Evolutionary conservation across 2,888 invertebrate genomes (phyloP).

Genomic region (Panzeria rudis): DNA sequence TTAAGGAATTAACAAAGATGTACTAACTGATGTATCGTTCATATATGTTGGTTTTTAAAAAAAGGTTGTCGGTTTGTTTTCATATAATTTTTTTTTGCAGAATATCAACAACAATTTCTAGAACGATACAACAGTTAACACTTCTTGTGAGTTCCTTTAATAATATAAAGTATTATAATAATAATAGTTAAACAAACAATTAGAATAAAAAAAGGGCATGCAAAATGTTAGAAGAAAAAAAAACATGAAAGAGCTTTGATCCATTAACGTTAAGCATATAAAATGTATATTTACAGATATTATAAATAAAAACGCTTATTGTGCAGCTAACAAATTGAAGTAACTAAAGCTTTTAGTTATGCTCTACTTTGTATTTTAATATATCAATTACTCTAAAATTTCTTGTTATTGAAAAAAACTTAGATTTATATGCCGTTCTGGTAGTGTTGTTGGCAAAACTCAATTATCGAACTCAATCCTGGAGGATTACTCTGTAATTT

Average conservation of each 20-base stretch:
- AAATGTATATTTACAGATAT: background rate
- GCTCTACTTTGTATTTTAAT: background rate
- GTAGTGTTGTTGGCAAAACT: too few species aligned
- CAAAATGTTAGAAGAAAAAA: slow-evolving; percentile 13
- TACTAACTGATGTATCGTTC: too few species aligned
- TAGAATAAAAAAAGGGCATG: slow-evolving; percentile 6
- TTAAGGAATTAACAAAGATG: background rate
- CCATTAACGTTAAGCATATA: slow-evolving; percentile 11
- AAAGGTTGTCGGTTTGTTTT: too few species aligned
- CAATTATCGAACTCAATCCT: too few species aligned
- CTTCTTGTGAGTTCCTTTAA: background rate
- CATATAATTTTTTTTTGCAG: too few species aligned
- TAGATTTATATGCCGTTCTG: too few species aligned
- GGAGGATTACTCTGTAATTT: too few species aligned
- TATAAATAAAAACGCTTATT: background rate
- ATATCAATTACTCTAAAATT: background rate
- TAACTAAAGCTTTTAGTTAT: background rate
- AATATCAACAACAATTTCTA: too few species aligned
- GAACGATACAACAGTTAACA: background rate
- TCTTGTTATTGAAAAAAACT: too few species aligned
- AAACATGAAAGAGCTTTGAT: background rate
- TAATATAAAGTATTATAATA: background rate
- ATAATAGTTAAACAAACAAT: background rate
- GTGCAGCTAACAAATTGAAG: background rate
- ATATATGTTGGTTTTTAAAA: too few species aligned